Evolutionary conservation across 2,797 vertebrate genomes (phyloP).

Genomic region (Nothura maculosa): DNA sequence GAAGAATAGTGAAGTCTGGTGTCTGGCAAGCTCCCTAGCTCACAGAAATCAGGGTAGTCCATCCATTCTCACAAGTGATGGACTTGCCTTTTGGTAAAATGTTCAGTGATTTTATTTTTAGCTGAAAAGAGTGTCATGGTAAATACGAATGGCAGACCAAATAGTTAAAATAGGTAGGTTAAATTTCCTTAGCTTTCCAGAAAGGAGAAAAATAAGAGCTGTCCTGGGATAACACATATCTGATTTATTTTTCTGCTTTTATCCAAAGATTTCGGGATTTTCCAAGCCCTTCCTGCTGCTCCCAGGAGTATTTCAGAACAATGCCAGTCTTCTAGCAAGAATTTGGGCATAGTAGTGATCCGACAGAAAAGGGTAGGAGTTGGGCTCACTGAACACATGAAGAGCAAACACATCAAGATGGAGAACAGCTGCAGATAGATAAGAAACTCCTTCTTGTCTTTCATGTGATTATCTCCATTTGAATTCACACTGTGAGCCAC

Average conservation of each 20-base stretch:
- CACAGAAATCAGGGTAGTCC: neutral
- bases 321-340: neutral
- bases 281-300: neutral
- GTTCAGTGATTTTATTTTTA: neutral
- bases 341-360: neutral
- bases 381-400: accelerated
- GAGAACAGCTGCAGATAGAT: neutral
- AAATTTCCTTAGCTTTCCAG: neutral
- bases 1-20: accelerated
- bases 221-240: neutral
- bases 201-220: neutral
- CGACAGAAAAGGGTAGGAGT: neutral
- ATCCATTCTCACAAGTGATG: neutral
- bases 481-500: neutral
- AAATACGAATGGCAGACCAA: neutral
- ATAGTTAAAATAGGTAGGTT: neutral
- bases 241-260: neutral
- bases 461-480: neutral
- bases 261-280: neutral
- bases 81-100: neutral
- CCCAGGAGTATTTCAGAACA: neutral
- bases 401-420: neutral
- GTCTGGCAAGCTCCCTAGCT: neutral
- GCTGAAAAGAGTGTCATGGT: neutral
- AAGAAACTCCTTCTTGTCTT: neutral